Base-by-base conservation (phyloP, 2,113 vertebrate species). In the Notothenia coriiceps region DNA sequence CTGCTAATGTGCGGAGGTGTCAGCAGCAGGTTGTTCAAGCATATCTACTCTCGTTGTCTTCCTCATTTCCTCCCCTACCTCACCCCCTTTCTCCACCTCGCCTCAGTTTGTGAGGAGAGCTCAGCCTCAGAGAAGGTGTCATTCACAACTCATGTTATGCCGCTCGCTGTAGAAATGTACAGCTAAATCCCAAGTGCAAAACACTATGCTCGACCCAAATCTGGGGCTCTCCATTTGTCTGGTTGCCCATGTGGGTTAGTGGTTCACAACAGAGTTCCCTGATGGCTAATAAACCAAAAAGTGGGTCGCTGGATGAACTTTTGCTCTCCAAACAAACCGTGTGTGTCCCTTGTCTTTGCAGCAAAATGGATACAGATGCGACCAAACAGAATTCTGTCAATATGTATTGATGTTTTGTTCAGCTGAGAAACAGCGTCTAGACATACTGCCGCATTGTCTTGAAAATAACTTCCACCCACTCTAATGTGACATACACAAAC, bases 361-460 rank as follows among this genome's bases (percentile, higher is more conserved):
- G 70, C 29, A 46, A 29, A 0, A 80, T 15, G 5, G 71, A 74
- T 22, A 40, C 64, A 77, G 56, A 77, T 35, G 57, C 6, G 5
- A 70, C 25, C 11, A 64, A 61, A 70, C 17, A 10, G 33, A 77
- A 62, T 1, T 33, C 67, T 76, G 87, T 93, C 91, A 82, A 93
- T 94, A 91, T 10, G 13, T 86, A 93, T 91, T 4, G 92, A 92
- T 91, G 70, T 69, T 73, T 77, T 82, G 84, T 82, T 88, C 82
- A 51, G 63, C 79, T 61, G 81, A 79, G 84, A 73, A 92, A 76
- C 63, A 55, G 14, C 10, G 89, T 91, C 91, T 91, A 93, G 90
- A 93, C 93, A 73, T 62, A 29, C 29, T 17, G 85, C 54, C 51
- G 70, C 77, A 54, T 35, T 79, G 78, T 88, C 80, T 85, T 61